phyloP scores from a whole-genome alignment of 2,888 invertebrate genomes.

The Notodonta dromedarius region DNA sequence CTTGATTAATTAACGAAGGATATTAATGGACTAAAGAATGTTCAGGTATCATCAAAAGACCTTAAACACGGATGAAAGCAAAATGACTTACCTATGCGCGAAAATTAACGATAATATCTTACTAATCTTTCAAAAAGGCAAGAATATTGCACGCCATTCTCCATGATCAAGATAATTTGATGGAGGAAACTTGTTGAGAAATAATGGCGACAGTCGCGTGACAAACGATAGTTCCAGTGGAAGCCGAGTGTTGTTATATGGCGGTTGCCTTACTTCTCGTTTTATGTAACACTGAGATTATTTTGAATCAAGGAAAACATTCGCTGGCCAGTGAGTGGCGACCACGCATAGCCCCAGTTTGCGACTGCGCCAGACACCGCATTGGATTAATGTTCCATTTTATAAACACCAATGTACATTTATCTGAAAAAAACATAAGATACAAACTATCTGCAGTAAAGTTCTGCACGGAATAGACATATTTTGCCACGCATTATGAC shows the following conservation, averaged over 20 bases:
- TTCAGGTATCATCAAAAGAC: background rate
- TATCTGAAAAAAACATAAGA: no score
- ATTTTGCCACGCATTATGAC: no score
- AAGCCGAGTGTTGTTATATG: background rate
- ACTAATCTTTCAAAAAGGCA: background rate
- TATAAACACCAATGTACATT: no score
- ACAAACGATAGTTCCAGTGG: constrained; percentile 35
- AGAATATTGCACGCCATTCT: constrained; percentile 14
- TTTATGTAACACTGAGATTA: background rate
- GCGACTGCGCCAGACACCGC: no score
- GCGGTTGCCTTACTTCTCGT: background rate
- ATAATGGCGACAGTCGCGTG: constrained; percentile 48
- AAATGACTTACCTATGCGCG: background rate
- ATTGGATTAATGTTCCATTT: no score
- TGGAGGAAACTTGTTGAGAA: constrained; percentile 42
- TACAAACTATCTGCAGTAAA: no score
- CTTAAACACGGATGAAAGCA: background rate
- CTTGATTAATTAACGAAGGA: no score
- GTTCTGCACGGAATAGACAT: no score
- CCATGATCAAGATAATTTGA: constrained; percentile 34
- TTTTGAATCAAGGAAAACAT: background rate
- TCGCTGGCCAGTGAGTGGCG: background rate
- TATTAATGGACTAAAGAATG: no score
- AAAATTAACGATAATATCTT: background rate
- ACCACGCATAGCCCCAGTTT: background rate